Evolutionary conservation across 2,888 invertebrate species (phyloP).

Genomic region (Folsomia manolachei): DNA sequence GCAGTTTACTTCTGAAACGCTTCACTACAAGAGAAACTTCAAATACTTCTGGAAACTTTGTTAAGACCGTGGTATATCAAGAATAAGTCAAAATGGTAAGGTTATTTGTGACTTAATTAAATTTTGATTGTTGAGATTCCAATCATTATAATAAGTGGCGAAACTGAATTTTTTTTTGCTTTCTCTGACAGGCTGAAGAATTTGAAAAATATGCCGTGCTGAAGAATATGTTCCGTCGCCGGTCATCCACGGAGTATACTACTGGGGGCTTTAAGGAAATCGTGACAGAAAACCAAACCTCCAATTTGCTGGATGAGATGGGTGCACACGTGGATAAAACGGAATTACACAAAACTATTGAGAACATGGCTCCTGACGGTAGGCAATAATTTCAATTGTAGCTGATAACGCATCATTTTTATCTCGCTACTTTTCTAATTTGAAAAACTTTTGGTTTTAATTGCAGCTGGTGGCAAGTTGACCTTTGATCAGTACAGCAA

Average conservation of each 20-base stretch:
- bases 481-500: constrained; percentile 30
- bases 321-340: constrained; percentile 18
- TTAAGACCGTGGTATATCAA: background rate
- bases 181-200: constrained; percentile 26
- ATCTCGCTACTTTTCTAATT: background rate
- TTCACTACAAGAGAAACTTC: background rate
- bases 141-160: no score
- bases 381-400: no score
- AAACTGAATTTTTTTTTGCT: background rate
- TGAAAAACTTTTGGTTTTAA: background rate
- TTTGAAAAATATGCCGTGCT: constrained; percentile 30
- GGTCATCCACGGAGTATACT: constrained; percentile 28
- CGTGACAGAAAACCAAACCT: constrained; percentile 15
- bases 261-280: constrained; percentile 13
- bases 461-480: constrained; percentile 25
- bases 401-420: background rate
- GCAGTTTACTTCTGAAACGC: background rate
- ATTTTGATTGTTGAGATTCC: no score
- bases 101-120: background rate
- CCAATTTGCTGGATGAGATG: constrained; percentile 21
- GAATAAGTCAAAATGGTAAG: background rate
- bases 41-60: background rate
- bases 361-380: constrained; percentile 18
- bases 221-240: constrained; percentile 26
- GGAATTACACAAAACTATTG: constrained; percentile 20